Evolutionary conservation across 2,113 vertebrate species (phyloP), one percentile per base, ranked within the genome.

Genomic region (Halichoeres trimaculatus): DNA sequence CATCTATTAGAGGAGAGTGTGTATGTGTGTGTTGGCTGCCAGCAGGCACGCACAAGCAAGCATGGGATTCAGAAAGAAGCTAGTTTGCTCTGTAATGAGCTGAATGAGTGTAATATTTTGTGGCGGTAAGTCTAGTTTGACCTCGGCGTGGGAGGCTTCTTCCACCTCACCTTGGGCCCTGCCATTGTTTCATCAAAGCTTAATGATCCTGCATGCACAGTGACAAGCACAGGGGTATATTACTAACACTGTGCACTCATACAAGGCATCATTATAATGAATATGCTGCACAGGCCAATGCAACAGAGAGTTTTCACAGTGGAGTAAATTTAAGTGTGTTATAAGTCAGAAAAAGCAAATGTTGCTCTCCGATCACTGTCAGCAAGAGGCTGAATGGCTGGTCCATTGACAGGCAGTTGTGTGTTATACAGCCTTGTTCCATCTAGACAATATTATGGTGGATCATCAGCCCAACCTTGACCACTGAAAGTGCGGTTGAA

Each of bases 51-150:
- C 69, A 76, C 53, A 63, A 64, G 68, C 65, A 75, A 80, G 80
- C 65, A 85, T 41, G 62, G 48, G 55, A 65, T 55, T 74, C 68
- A 76, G 65, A 75, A 69, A 68, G 67, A 53, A 13, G 4, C 61
- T 38, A 23, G 55, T 82, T 74, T 68, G 43, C 77, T 75, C 72
- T 71, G 67, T 90, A 92, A 90, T 86, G 83, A 92, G 81, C 68
- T 57, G 81, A 75, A 81, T 76, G 81, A 86, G 83, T 74, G 55
- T 81, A 76, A 83, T 83, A 80, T 76, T 80, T 60, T 54, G 45
- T 41, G 68, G 68, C 35, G 26, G 61, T 53, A 56, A 71, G 59
- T 74, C 43, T 68, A 76, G 70, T 74, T 72, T 78, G 75, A 68
- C 56, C 80, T 24, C 22, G n/a, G 70, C 36, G 74, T 85, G 59